Conservation (phyloP, 2,888 invertebrate genomes). For the Drosophila heteroneura region DNA sequence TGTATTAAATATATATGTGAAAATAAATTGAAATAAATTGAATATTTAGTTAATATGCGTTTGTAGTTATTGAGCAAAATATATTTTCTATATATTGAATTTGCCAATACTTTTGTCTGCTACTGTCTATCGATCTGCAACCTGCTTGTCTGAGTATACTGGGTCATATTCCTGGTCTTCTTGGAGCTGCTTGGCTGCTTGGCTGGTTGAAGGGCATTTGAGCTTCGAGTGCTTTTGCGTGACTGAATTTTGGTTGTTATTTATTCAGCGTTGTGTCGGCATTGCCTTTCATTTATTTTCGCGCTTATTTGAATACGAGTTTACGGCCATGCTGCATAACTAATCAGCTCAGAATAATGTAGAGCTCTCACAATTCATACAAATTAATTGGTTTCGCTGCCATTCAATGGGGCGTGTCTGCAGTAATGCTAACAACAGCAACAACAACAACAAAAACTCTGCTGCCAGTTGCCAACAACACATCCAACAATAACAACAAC, state of each 20-base stretch:
- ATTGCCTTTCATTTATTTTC: constrained; percentile 61
- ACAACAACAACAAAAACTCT: not conserved
- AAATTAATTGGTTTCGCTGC: constrained; percentile 76
- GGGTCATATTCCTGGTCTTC: not conserved
- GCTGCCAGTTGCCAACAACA: not conserved
- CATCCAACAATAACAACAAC: not conserved
- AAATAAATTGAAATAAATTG: not conserved
- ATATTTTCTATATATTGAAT: not conserved
- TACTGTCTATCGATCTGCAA: not conserved
- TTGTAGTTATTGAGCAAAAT: not conserved
- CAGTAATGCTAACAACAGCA: constrained; percentile 9
- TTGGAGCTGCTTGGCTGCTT: not conserved
- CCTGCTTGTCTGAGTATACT: not conserved
- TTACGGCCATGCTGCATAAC: constrained; percentile 58
- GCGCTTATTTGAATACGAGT: constrained; percentile 59
- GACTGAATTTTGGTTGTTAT: constrained; percentile 36
- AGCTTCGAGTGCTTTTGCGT: constrained; percentile 3
- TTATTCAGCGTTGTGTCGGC: constrained; percentile 53
- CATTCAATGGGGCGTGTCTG: constrained; percentile 59
- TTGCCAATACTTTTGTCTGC: not conserved
- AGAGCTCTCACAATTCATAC: constrained; percentile 74
- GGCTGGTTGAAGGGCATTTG: constrained; percentile 16
- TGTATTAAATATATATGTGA: not conserved
- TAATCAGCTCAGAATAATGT: constrained; percentile 64
- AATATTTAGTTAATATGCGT: not conserved